Percentiles rank a stretch among this genome's conserved stretches.
phyloP scores from a whole-genome alignment of 2,888 invertebrate genomes.

The Embidobia sp. region DNA sequence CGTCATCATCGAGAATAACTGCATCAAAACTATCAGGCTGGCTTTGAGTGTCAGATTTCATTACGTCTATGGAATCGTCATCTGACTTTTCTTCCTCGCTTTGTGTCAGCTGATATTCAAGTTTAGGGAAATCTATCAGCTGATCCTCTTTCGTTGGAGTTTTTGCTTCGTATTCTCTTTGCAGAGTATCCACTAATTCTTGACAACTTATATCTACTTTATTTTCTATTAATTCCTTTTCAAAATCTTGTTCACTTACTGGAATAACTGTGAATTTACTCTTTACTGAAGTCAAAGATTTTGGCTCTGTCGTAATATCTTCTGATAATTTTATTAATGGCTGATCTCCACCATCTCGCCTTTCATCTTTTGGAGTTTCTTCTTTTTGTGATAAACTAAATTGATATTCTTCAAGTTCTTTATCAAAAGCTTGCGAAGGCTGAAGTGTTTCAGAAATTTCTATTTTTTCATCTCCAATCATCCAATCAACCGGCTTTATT shows the following conservation, averaged over 20 bases:
- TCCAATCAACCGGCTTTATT: constrained; percentile 78
- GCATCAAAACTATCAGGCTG: constrained; percentile 59
- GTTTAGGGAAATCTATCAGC: constrained; percentile 58
- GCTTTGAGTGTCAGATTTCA: constrained; percentile 58
- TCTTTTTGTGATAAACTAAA: constrained; percentile 66
- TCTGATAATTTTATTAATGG: constrained; percentile 31
- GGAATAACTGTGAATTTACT: constrained; percentile 75
- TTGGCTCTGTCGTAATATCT: neutral
- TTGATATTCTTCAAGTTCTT: constrained; percentile 78
- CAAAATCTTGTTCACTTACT: constrained; percentile 75
- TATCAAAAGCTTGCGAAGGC: constrained; percentile 77
- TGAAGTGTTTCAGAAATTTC: constrained; percentile 77
- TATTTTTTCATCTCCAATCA: constrained; percentile 80
- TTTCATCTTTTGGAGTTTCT: constrained; percentile 30
- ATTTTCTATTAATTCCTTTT: constrained; percentile 77
- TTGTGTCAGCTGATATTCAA: constrained; percentile 57
- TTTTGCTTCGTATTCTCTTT: constrained; percentile 77
- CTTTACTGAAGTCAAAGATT: constrained; percentile 28
- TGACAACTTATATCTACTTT: constrained; percentile 78
- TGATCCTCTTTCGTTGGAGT: constrained; percentile 75
- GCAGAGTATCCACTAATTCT: constrained; percentile 77
- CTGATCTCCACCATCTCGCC: constrained; percentile 28
- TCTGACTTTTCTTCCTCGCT: constrained; percentile 66
- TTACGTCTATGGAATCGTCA: constrained; percentile 40
- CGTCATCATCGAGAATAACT: constrained; percentile 42